phyloP scores from a whole-genome alignment of 2,888 invertebrate genomes.

The Isoperla grammatica region DNA sequence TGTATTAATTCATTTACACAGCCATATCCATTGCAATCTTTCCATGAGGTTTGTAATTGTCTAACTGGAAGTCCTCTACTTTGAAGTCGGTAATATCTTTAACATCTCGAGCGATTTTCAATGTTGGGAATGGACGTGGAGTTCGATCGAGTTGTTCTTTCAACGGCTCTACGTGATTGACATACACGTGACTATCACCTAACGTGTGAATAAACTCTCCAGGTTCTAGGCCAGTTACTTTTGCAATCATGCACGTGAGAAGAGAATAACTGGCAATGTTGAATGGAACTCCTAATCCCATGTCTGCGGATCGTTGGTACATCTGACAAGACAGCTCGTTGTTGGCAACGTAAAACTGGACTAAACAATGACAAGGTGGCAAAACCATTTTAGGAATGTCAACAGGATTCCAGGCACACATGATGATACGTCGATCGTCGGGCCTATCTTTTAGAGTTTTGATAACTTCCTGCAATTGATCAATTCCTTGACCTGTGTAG shows the following conservation, averaged over 20 bases:
- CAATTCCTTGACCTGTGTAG: constrained; percentile 80
- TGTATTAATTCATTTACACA: no score
- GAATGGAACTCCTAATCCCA: constrained; percentile 97
- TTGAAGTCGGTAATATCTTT: constrained; percentile 80
- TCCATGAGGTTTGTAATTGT: constrained; percentile 80
- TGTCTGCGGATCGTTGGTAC: constrained; percentile 95
- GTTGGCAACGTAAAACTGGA: constrained; percentile 86
- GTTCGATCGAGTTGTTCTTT: constrained; percentile 70
- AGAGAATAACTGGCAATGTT: constrained; percentile 96
- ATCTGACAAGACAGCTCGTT: constrained; percentile 84
- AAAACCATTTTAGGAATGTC: constrained; percentile 89
- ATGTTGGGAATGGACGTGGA: constrained; percentile 76
- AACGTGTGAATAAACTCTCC: constrained; percentile 92
- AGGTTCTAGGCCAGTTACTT: constrained; percentile 85
- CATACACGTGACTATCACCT: constrained; percentile 93
- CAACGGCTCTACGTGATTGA: constrained; percentile 81
- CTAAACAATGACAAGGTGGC: constrained; percentile 93
- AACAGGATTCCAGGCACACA: constrained; percentile 93
- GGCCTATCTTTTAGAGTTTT: constrained; percentile 74
- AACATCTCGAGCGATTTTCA: constrained; percentile 69
- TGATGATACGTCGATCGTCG: constrained; percentile 80
- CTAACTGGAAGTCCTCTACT: constrained; percentile 78
- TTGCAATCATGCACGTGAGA: constrained; percentile 92
- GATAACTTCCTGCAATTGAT: constrained; percentile 80
- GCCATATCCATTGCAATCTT: constrained; percentile 94